phyloP scores from a whole-genome alignment of 2,113 vertebrate genomes.

The Mola mola region DNA sequence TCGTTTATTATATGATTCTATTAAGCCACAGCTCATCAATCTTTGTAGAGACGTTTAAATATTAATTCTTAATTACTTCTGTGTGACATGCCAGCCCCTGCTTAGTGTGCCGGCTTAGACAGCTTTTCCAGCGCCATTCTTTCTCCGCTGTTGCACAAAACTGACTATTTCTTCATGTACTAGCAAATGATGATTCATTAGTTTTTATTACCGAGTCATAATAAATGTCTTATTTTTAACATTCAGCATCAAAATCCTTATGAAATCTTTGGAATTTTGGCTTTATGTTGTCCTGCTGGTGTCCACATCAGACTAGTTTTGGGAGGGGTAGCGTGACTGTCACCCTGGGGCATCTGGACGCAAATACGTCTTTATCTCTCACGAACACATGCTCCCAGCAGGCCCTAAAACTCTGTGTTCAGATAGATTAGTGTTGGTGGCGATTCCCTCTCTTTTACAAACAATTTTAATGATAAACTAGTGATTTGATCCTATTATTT shows the following conservation, averaged over 20 bases:
- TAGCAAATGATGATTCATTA: too few relatives aligned
- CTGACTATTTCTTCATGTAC: too few relatives aligned
- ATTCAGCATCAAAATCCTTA: too few relatives aligned
- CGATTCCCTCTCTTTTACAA: slow-evolving; percentile 32
- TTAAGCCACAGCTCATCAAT: slow-evolving; percentile 1
- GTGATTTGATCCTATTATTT: neutral
- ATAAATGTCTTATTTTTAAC: too few relatives aligned
- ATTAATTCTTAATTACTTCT: slow-evolving; percentile 19
- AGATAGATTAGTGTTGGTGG: slow-evolving; percentile 11
- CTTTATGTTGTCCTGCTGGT: neutral
- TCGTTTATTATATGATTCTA: slow-evolving; percentile 26
- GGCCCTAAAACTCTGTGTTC: slow-evolving; percentile 9
- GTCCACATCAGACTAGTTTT: slow-evolving; percentile 10
- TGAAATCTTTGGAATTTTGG: neutral
- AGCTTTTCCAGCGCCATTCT: too few relatives aligned
- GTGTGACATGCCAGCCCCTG: too few relatives aligned
- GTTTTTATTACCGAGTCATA: too few relatives aligned
- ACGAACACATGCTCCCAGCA: slow-evolving; percentile 59
- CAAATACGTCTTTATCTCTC: slow-evolving; percentile 72
- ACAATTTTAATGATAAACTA: neutral
- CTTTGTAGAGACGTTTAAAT: slow-evolving; percentile 20
- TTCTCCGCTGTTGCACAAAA: too few relatives aligned
- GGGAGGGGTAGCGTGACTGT: slow-evolving; percentile 54
- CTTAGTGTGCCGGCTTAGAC: too few relatives aligned
- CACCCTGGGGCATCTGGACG: slow-evolving; percentile 38